Evolutionary conservation across 2,113 vertebrate genomes (phyloP), one percentile per base, ranked within the genome.

Genomic region (Pterophyllum scalare): DNA sequence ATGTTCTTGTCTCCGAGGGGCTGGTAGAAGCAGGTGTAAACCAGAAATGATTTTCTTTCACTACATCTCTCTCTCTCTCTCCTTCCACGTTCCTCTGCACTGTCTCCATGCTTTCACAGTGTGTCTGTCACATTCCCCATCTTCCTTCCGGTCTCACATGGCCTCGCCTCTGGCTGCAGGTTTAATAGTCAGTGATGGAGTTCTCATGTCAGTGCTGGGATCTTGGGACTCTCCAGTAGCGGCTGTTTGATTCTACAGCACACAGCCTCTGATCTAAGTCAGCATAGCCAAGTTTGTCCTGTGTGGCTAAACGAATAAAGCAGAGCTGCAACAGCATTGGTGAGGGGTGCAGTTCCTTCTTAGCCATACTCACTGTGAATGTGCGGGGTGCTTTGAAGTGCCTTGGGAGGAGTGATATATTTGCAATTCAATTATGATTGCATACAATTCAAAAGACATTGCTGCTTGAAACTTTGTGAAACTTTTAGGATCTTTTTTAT

Each of bases 141-240:
- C 65, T 72, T 74, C 46, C 65, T 76, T 64, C 46, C 9, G 11
- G 7, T 77, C 77, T 83, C 58, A 22, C 22, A 61, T 70, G 22
- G 75, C 80, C 59, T 77, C 5, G 6, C 77, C 54, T 80, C 46
- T 52, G n/a, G 77, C 59, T 83, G 79, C 77, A 65, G 79, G 78
- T 81, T 75, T 91, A 90, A 92, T 89, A 81, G 91, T 82, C 59
- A 91, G 83, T 90, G 87, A 91, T 92, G 79, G 81, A 92, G 85
- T 88, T 87, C 61, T 79, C 58, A 22, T 84, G 88, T 87, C 82
- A 90, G 82, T 59, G 38, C 58, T 62, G 90, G 85, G 87, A 89
- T 49, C 59, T 43, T 24, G 85, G 80, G 86, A 87, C 79, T 52
- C 28, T 83, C 76, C 52, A 24, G 35, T 4, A 31, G 75, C 75